Conservation (phyloP, 2,797 vertebrate species). For the Paratrypauchen microcephalus region DNA sequence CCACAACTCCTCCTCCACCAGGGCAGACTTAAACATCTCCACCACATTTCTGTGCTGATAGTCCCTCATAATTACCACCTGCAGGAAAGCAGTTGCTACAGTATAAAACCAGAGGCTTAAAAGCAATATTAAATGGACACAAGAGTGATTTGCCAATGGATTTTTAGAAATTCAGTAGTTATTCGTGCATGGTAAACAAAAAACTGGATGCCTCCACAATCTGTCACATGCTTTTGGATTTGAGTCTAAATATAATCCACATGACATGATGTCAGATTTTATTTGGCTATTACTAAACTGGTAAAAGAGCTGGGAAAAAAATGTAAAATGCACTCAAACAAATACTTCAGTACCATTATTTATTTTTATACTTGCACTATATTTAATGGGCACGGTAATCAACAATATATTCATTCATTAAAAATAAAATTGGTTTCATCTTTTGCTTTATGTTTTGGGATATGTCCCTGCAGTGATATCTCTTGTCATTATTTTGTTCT, state of each 20-base stretch:
- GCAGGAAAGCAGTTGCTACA: constrained; percentile 16
- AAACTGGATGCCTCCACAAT: constrained; percentile 2
- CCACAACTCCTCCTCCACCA: constrained; percentile 98
- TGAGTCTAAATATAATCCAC: neutral
- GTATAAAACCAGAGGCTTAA: neutral
- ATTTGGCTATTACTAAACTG: neutral
- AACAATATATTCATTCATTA: no score
- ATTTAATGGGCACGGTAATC: no score
- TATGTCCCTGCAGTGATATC: neutral
- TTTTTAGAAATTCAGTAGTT: constrained; percentile 6
- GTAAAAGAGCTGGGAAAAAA: no score
- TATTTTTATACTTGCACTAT: neutral
- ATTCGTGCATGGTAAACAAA: neutral
- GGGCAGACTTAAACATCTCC: constrained; percentile 98
- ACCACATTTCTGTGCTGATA: constrained; percentile 97
- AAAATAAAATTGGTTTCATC: neutral
- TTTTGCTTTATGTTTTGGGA: neutral
- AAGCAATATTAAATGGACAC: neutral
- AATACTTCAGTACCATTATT: neutral
- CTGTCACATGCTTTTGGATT: neutral
- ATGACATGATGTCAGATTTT: constrained; percentile 7
- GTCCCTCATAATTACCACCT: constrained; percentile 99
- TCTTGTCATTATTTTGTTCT: neutral
- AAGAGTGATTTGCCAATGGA: neutral
- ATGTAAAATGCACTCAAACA: no score